A percentile compares a stretch with the other conserved stretches of the same genome.
Evolutionary conservation across 2,113 vertebrate genomes (phyloP).

Genomic region (Rhabdornis inornatus): DNA sequence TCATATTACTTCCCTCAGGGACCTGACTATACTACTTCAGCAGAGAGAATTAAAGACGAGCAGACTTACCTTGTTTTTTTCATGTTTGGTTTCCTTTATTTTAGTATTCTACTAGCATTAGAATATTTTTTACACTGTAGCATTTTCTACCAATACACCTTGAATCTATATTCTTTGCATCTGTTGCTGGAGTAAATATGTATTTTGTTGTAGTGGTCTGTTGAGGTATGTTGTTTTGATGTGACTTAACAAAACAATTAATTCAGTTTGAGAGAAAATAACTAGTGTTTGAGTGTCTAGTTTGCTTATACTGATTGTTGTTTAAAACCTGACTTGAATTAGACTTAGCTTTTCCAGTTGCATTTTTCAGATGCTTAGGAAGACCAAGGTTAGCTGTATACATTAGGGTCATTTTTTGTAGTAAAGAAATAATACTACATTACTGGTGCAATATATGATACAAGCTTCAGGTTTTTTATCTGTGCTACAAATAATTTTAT

Average conservation of each 20-base stretch:
- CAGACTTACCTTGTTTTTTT: background rate
- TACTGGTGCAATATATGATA: background rate
- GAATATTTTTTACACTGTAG: background rate
- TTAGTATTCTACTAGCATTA: background rate
- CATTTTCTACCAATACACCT: background rate
- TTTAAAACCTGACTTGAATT: background rate
- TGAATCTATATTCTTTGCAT: background rate
- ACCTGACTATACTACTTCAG: background rate
- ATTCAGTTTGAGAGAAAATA: background rate
- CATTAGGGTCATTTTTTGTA: background rate
- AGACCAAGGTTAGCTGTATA: background rate
- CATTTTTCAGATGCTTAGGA: background rate
- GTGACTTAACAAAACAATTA: background rate
- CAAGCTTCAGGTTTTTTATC: background rate
- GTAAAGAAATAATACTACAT: background rate
- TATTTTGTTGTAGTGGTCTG: background rate
- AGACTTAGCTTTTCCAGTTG: background rate
- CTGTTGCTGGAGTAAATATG: background rate
- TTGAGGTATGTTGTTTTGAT: background rate
- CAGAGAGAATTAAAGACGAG: background rate
- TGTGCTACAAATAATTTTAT: background rate
- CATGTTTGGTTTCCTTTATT: background rate
- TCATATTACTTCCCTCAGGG: constrained; percentile 16
- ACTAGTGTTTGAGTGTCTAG: background rate
- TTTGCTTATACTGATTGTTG: background rate